Base-by-base conservation (phyloP, 2,113 vertebrate genomes). In the Scalopus aquaticus region DNA sequence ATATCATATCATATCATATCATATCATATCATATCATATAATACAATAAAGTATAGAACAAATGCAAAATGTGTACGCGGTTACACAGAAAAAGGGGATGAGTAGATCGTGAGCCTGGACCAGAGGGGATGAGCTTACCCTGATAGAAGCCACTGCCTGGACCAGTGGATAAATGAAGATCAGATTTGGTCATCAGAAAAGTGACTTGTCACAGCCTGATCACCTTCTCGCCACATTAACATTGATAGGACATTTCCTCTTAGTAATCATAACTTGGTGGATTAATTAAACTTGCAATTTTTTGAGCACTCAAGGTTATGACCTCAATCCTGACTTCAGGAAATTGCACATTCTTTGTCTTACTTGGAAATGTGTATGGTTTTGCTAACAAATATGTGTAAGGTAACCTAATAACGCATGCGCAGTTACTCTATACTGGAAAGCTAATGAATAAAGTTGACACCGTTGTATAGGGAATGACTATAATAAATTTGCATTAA, bases 261-360 rank as follows among this genome's bases (percentile, higher is more conserved):
- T 39, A 35, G 37, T 42, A 58, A 84, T 69, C 62, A 83, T 67
- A 79, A 93, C 49, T 86, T 79, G 90, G 70, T 77, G 30, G 93
- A 80, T 96, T 94, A 93, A 96, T 96, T 95, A 67, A 77, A 93
- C 72, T 92, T 94, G 76, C 76, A 97, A 96, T 93, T 96, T 76
- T n/a, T 79, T 83, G 44, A 84, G 28, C 83, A 37, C 72, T 94
- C 76, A 46, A 82, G 94, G 92, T 95, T 80, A 80, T 24, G 72
- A 80, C 92, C 92, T 95, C 92, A 76, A 94, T 96, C 93, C 87
- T 2, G 20, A 77, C 96, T 91, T 62, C 95, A 94, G 95, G 96
- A 97, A 97, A 97, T 90, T 95, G 79, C 86, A 87, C 70, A 82
- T 91, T 96, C 96, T 96, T 94, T 65, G 58, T 69, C 87, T 67